Conservation (phyloP, 2,888 invertebrate species). For the Dysmachus trigonus region DNA sequence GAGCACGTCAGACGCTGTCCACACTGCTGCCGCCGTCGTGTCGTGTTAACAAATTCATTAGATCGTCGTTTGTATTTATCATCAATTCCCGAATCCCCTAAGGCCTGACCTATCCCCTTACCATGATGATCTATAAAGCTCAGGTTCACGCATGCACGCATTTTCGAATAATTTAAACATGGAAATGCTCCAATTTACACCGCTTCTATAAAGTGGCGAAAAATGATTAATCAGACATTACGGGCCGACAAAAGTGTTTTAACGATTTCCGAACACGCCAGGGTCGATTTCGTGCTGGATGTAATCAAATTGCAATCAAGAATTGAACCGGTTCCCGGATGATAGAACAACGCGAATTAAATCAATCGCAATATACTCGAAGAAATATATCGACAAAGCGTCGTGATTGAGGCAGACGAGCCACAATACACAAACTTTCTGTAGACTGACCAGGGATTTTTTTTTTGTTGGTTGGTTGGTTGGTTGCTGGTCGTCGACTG, state of each 20-base stretch:
- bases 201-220: background rate
- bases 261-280: constrained; percentile 14
- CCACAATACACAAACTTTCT: background rate
- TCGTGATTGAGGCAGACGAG: background rate
- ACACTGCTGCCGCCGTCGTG: background rate
- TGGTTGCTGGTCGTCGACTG: background rate
- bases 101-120: background rate
- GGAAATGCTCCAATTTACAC: background rate
- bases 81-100: background rate
- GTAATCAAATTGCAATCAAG: constrained; percentile 36
- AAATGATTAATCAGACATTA: constrained; percentile 14
- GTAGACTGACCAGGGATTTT: background rate
- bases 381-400: background rate
- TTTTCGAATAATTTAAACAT: background rate
- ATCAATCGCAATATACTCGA: background rate
- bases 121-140: background rate
- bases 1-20: background rate
- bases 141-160: background rate
- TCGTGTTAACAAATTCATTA: background rate
- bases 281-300: background rate
- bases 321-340: constrained; percentile 17
- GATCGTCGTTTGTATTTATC: background rate
- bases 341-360: constrained; percentile 17
- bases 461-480: too few relatives aligned
- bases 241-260: background rate